Evolutionary conservation across 2,113 vertebrate species (phyloP).

Genomic region (Azemiops feae): DNA sequence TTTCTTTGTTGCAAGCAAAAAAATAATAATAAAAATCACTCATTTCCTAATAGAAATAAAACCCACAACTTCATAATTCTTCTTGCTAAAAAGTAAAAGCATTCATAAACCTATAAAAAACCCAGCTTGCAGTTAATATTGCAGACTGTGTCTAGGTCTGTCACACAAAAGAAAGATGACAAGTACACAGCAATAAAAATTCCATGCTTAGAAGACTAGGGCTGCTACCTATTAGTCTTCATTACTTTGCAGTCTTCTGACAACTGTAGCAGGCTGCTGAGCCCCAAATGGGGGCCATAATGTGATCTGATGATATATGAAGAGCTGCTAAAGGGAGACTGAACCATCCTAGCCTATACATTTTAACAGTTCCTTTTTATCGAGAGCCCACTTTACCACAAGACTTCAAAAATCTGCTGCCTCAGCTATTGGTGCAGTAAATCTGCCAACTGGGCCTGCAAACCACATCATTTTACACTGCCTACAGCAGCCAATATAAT

Average conservation of each 20-base stretch:
- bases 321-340: constrained; percentile 86
- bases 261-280: constrained; percentile 89
- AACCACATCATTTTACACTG: constrained; percentile 78
- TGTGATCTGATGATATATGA: constrained; percentile 92
- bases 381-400: constrained; percentile 82
- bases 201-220: constrained; percentile 84
- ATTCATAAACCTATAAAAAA: constrained; percentile 68
- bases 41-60: constrained; percentile 69
- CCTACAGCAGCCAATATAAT: constrained; percentile 79
- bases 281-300: constrained; percentile 90
- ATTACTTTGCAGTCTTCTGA: constrained; percentile 91
- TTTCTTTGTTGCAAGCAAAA: background rate
- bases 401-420: constrained; percentile 82
- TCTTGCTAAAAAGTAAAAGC: constrained; percentile 75
- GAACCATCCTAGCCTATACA: constrained; percentile 83
- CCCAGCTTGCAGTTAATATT: constrained; percentile 75
- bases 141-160: constrained; percentile 78
- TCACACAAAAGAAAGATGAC: constrained; percentile 87
- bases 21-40: constrained; percentile 51
- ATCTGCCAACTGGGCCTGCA: constrained; percentile 79
- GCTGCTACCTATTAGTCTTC: constrained; percentile 89
- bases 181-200: constrained; percentile 88
- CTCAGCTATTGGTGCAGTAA: constrained; percentile 83
- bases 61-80: constrained; percentile 63
- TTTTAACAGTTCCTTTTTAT: constrained; percentile 83